Percentiles rank a stretch among this genome's conserved stretches.
phyloP scores from a whole-genome alignment of 2,797 vertebrate genomes.

The Melanotaenia boesemani region DNA sequence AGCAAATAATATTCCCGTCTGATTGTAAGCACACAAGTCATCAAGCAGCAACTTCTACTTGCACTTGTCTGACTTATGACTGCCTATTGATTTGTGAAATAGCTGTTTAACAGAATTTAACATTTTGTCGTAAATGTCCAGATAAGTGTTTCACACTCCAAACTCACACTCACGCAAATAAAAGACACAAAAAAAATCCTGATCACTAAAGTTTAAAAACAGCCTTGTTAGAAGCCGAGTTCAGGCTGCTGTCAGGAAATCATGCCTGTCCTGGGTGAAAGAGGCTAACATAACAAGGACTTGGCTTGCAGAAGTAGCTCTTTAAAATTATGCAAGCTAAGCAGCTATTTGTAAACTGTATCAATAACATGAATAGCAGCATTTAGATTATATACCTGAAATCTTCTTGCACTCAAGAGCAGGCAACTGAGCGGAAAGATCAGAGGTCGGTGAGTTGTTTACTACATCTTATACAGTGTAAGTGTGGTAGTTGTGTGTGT shows the following conservation, averaged over 20 bases:
- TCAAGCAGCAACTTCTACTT: neutral
- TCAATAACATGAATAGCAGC: constrained; percentile 1
- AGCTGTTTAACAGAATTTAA: neutral
- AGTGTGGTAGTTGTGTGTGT: constrained; percentile 7
- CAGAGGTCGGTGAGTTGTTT: constrained; percentile 73
- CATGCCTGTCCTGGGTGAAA: neutral
- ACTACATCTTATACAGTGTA: constrained; percentile 39
- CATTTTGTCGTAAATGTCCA: neutral
- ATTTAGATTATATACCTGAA: constrained; percentile 32
- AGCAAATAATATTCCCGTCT: neutral
- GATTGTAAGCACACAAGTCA: neutral
- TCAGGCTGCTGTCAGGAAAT: neutral
- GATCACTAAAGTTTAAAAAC: neutral
- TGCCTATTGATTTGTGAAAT: constrained; percentile 4
- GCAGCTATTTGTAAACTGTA: constrained; percentile 6
- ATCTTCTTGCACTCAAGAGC: constrained; percentile 18
- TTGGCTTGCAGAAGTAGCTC: neutral
- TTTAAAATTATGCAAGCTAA: neutral
- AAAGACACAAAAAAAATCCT: neutral
- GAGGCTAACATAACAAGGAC: neutral
- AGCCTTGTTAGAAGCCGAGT: neutral
- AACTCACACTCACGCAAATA: neutral
- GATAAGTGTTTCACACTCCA: neutral
- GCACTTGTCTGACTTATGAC: neutral
- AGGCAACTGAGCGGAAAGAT: constrained; percentile 42